These are phyloP conservation scores for Pammene aurita DNA, from an alignment of 2,888 invertebrate species.

Conservation along the genomic window DNA sequence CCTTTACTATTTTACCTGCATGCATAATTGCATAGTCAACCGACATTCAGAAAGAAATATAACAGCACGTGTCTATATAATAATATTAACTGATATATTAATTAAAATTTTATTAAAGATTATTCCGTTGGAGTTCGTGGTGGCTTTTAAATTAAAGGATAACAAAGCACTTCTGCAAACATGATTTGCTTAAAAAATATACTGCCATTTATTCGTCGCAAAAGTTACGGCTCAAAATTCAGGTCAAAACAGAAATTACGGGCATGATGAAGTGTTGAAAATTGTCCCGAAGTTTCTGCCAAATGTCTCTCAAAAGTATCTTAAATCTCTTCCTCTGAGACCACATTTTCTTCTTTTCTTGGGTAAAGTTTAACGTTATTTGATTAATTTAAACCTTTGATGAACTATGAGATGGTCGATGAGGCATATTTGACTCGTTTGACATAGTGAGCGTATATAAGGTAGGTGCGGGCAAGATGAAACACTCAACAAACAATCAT, in stretches of 20 bases:
- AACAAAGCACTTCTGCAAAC: slow-evolving; percentile 16
- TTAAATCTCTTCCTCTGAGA: slow-evolving; percentile 27
- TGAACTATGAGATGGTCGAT: too few relatives aligned
- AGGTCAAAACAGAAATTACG: slow-evolving; percentile 11
- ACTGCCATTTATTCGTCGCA: slow-evolving; percentile 24
- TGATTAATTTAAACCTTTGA: too few relatives aligned
- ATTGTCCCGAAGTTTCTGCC: slow-evolving; percentile 31
- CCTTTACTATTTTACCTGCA: too few relatives aligned
- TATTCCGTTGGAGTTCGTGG: not conserved
- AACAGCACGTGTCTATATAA: too few relatives aligned
- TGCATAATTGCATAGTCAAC: too few relatives aligned
- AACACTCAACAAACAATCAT: too few relatives aligned
- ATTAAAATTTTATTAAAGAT: not conserved
- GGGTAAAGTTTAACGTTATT: too few relatives aligned
- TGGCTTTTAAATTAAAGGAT: slow-evolving; percentile 12
- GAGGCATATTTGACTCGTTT: too few relatives aligned
- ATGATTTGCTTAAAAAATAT: slow-evolving; percentile 26
- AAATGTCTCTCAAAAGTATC: slow-evolving; percentile 38
- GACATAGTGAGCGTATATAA: too few relatives aligned
- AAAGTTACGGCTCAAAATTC: slow-evolving; percentile 25
- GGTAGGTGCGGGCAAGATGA: too few relatives aligned
- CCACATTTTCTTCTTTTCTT: slow-evolving; percentile 8
- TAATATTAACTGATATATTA: not conserved
- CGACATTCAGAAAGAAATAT: too few relatives aligned
- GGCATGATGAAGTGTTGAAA: slow-evolving; percentile 32